A percentile compares a stretch with the other conserved stretches of the same genome.
Conservation (phyloP, 2,888 invertebrate genomes). For the Cenopis cana region DNA sequence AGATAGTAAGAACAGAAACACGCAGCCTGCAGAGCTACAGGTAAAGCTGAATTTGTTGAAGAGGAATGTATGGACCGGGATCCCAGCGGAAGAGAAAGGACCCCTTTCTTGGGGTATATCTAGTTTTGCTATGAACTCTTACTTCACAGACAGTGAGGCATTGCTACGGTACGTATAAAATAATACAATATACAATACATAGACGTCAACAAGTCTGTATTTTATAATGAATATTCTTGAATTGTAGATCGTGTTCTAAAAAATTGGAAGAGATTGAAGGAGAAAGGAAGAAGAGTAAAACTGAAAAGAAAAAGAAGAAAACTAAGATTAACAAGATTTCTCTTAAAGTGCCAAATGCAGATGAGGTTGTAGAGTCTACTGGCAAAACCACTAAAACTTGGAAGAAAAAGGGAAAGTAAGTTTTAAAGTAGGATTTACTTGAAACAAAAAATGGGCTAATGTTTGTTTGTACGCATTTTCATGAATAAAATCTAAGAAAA, state of each 20-base stretch:
- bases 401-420: conserved; percentile 83
- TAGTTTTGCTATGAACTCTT: conserved; percentile 82
- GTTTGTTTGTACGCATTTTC: no score
- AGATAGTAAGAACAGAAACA: conserved; percentile 72
- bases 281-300: conserved; percentile 71
- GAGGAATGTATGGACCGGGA: conserved; percentile 91
- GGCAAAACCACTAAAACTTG: conserved; percentile 70
- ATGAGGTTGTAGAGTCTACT: conserved; percentile 70
- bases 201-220: not conserved
- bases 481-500: no score
- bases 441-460: not conserved
- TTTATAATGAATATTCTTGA: not conserved
- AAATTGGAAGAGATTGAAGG: conserved; percentile 84
- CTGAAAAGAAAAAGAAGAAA: conserved; percentile 81
- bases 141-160: conserved; percentile 85
- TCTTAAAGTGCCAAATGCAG: conserved; percentile 75
- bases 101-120: conserved; percentile 89
- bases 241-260: conserved; percentile 86
- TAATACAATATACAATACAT: not conserved
- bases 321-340: conserved; percentile 74
- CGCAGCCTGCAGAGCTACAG: conserved; percentile 86
- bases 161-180: conserved; percentile 76
- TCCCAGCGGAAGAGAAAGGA: conserved; percentile 77
- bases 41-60: conserved; percentile 88
- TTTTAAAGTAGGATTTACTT: not conserved